phyloP scores from a whole-genome alignment of 30 jellyfish, hydroid and myxozoan genomes.

The Aurelia sp. region DNA sequence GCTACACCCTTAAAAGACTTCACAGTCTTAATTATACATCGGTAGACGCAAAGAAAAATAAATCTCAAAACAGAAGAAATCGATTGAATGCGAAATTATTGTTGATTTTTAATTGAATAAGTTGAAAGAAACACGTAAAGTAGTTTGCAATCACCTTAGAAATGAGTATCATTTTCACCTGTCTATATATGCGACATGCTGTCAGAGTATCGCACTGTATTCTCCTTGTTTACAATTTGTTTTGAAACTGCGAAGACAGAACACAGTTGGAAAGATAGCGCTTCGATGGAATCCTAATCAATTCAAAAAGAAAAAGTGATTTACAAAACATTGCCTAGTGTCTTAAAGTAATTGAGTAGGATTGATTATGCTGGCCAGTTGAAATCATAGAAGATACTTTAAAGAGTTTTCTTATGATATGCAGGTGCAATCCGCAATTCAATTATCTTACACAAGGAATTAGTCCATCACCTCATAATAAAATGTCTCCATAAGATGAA shows the following conservation, averaged over 20 bases:
- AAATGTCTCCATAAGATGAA: constrained; percentile 31
- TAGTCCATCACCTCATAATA: constrained; percentile 35
- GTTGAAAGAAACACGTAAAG: constrained; percentile 26
- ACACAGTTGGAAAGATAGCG: constrained; percentile 47
- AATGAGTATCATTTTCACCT: constrained; percentile 53
- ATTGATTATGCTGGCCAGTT: constrained; percentile 47
- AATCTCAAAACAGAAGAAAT: background rate
- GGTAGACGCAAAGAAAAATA: background rate
- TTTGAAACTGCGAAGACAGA: constrained; percentile 14
- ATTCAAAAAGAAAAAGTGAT: constrained; percentile 63
- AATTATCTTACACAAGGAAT: constrained; percentile 35
- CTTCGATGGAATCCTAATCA: constrained; percentile 71
- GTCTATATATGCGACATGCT: constrained; percentile 67
- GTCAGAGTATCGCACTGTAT: constrained; percentile 17
- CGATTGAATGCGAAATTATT: constrained; percentile 8
- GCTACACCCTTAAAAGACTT: background rate
- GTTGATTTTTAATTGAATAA: constrained; percentile 11
- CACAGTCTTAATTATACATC: background rate
- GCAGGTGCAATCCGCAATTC: constrained; percentile 63
- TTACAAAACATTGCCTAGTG: constrained; percentile 59
- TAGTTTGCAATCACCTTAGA: constrained; percentile 43
- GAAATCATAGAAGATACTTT: constrained; percentile 11
- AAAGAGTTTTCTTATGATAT: constrained; percentile 5
- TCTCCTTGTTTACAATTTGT: constrained; percentile 14
- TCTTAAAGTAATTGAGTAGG: constrained; percentile 37